These are phyloP conservation scores for Morpho helenor DNA, from an alignment of 2,888 invertebrate genomes.

Conservation along the genomic window DNA sequence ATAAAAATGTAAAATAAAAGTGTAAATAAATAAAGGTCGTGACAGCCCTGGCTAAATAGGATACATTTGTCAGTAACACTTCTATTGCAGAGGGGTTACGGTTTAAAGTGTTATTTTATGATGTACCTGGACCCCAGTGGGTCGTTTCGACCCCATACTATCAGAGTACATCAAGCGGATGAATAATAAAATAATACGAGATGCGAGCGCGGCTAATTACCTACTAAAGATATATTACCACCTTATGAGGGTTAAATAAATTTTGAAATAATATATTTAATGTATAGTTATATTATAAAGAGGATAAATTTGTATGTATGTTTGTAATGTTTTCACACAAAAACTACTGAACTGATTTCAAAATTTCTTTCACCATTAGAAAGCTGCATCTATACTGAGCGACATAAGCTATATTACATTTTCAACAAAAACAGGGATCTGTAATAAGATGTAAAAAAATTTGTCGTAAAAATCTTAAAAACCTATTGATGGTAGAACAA, in stretches of 20 bases:
- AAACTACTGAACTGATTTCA: too few species aligned
- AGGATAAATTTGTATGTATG: too few species aligned
- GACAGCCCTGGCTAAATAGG: slow-evolving; percentile 4
- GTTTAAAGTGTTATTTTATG: slow-evolving; percentile 16
- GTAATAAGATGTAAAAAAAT: too few species aligned
- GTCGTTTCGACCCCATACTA: slow-evolving; percentile 17
- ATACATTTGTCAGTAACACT: slow-evolving; percentile 5
- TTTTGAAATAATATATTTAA: too few species aligned
- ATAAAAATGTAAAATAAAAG: neutral
- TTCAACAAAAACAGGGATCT: too few species aligned
- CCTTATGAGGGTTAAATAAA: neutral
- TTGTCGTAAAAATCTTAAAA: too few species aligned
- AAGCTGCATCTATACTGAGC: too few species aligned
- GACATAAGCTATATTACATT: too few species aligned
- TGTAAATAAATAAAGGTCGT: neutral
- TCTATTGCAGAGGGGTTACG: slow-evolving; percentile 11
- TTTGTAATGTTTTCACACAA: too few species aligned
- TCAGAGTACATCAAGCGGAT: slow-evolving; percentile 10
- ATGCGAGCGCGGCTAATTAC: slow-evolving; percentile 4
- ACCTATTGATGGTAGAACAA: too few species aligned
- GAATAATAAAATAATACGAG: slow-evolving; percentile 5
- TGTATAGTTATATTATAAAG: too few species aligned
- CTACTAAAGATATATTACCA: slow-evolving; percentile 5
- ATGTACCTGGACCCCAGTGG: slow-evolving; percentile 13
- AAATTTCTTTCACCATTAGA: too few species aligned